Conservation (phyloP, 2,888 invertebrate species). For the Rhimphoctona megacephalus region DNA sequence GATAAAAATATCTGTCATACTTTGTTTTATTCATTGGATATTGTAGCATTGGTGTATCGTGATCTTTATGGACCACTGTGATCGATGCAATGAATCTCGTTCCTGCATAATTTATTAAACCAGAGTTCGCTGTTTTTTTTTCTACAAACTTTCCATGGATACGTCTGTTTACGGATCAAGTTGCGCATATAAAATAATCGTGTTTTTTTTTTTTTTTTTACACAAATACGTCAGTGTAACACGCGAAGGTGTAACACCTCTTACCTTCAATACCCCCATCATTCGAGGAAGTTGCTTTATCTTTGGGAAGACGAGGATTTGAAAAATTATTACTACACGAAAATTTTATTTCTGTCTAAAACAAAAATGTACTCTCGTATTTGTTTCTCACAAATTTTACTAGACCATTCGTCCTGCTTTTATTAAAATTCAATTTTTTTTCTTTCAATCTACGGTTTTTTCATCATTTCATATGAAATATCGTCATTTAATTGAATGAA, state of each 20-base stretch:
- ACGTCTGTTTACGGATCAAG: not conserved
- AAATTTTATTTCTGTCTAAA: not conserved
- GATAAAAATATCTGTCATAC: not conserved
- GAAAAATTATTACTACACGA: not conserved
- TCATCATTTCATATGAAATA: too few species aligned
- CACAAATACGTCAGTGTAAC: not conserved
- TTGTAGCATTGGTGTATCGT: not conserved
- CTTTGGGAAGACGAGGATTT: not conserved
- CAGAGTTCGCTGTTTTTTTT: not conserved
- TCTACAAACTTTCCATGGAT: not conserved
- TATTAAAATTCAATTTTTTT: too few species aligned
- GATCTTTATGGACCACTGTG: conserved; percentile 43
- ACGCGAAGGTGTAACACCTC: not conserved
- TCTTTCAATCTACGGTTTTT: not conserved
- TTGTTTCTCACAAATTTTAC: too few species aligned
- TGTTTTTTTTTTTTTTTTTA: not conserved
- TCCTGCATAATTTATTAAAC: not conserved
- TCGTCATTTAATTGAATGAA: too few species aligned
- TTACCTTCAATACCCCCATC: not conserved
- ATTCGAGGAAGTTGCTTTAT: not conserved
- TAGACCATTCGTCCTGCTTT: too few species aligned
- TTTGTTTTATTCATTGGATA: not conserved
- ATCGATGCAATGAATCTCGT: conserved; percentile 7
- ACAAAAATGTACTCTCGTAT: not conserved
- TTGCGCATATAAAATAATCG: conserved; percentile 1